phyloP scores from a whole-genome alignment of 1,140 invertebrate species.

The Onthophagus taurus region DNA sequence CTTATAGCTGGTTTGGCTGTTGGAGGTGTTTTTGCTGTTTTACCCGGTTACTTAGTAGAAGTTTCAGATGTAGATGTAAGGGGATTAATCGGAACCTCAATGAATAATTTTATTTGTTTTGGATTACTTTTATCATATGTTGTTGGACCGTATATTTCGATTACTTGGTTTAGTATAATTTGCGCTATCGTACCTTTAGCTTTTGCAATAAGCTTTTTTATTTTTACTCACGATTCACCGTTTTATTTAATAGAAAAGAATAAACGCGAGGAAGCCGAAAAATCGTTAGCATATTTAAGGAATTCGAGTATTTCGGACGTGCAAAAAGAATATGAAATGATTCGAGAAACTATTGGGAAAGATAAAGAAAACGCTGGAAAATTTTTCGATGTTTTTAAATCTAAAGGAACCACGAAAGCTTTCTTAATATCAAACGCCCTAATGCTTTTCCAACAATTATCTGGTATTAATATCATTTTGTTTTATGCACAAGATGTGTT shows the following conservation, averaged over 20 bases:
- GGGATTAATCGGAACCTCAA: slow-evolving; percentile 21
- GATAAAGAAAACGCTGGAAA: slow-evolving; percentile 2
- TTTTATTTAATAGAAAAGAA: slow-evolving; percentile 32
- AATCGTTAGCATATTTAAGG: slow-evolving; percentile 20
- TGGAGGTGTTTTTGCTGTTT: slow-evolving; percentile 41
- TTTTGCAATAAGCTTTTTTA: slow-evolving; percentile 43
- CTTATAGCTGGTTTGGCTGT: slow-evolving; percentile 38
- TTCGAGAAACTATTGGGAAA: slow-evolving; percentile 2
- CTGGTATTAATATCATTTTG: slow-evolving; percentile 73
- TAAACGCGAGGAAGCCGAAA: slow-evolving; percentile 13
- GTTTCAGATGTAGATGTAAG: slow-evolving; percentile 35
- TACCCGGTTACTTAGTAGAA: slow-evolving; percentile 44
- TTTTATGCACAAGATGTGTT: slow-evolving; percentile 72
- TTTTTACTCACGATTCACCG: slow-evolving; percentile 61
- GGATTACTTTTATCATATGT: slow-evolving; percentile 39
- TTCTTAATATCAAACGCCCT: slow-evolving; percentile 60
- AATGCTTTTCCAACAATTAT: slow-evolving; percentile 64
- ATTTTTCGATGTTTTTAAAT: slow-evolving; percentile 18
- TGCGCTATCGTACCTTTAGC: slow-evolving; percentile 39
- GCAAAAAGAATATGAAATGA: slow-evolving; percentile 5
- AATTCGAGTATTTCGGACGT: background rate
- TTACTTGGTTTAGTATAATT: slow-evolving; percentile 42
- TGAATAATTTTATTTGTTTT: slow-evolving; percentile 26
- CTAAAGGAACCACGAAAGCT: slow-evolving; percentile 47
- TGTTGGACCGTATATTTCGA: slow-evolving; percentile 49